Conservation (phyloP, 2,888 invertebrate species). For the Seladonia tumulorum region DNA sequence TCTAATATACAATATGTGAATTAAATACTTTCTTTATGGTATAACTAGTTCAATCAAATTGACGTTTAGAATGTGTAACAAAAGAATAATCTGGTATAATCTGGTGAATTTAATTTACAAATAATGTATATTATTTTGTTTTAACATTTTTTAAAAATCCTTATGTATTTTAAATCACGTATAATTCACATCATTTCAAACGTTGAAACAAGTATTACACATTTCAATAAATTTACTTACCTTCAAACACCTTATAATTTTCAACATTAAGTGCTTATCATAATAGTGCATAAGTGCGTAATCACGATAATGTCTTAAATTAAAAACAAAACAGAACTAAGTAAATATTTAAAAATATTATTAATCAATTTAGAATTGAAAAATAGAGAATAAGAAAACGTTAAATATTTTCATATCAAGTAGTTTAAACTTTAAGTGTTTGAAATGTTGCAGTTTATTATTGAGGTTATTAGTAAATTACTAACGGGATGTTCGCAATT, state of each 20-base stretch:
- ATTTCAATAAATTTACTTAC: background rate
- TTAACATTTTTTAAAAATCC: background rate
- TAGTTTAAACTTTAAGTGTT: slow-evolving; percentile 6
- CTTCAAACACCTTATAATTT: background rate
- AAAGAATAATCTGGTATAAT: background rate
- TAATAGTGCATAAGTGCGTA: background rate
- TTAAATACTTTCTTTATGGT: background rate
- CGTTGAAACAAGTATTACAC: background rate
- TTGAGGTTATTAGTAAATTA: slow-evolving; percentile 46
- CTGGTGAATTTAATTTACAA: background rate
- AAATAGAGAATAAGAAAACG: background rate
- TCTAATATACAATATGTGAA: slow-evolving; percentile 85
- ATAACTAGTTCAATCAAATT: background rate
- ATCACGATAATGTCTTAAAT: background rate
- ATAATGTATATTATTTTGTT: background rate
- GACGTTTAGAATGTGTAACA: background rate
- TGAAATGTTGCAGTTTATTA: slow-evolving; percentile 24
- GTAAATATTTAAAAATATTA: background rate
- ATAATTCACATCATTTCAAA: background rate
- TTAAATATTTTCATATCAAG: background rate
- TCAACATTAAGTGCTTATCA: background rate
- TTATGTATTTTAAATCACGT: background rate
- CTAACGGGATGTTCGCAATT: slow-evolving; percentile 54
- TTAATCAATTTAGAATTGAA: background rate
- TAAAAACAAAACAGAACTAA: background rate